These are phyloP conservation scores for Agrochola lychnidis DNA, from an alignment of 2,888 invertebrate species.

Conservation along the genomic window DNA sequence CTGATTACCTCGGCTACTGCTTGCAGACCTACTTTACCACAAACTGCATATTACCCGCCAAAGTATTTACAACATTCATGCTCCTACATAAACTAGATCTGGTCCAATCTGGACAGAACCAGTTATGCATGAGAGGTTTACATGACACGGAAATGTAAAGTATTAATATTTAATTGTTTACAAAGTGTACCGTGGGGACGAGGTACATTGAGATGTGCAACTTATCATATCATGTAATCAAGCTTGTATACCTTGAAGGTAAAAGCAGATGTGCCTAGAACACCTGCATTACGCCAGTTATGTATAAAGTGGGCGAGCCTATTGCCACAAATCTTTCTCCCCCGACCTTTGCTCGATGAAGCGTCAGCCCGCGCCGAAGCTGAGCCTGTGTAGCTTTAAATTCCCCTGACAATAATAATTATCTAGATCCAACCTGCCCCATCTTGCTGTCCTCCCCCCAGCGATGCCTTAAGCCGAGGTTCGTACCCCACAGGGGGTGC, in stretches of 20 bases:
- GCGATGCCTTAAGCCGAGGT: too few relatives aligned
- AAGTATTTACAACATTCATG: conserved; percentile 21
- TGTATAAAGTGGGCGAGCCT: too few relatives aligned
- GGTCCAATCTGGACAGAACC: conserved; percentile 21
- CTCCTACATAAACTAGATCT: conserved; percentile 13
- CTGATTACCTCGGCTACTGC: not conserved
- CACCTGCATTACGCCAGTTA: too few relatives aligned
- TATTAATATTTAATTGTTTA: conserved; percentile 36
- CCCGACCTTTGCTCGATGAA: too few relatives aligned
- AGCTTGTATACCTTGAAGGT: not conserved
- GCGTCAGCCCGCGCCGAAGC: too few relatives aligned
- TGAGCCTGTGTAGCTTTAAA: too few relatives aligned
- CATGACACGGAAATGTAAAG: conserved; percentile 39
- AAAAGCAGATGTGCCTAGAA: too few relatives aligned
- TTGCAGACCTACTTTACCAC: conserved; percentile 14
- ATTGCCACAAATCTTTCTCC: too few relatives aligned
- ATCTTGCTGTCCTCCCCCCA: too few relatives aligned
- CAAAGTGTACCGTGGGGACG: conserved; percentile 36
- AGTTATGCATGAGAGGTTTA: conserved; percentile 26
- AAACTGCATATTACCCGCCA: conserved; percentile 5
- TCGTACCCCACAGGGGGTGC: too few relatives aligned
- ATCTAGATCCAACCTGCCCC: too few relatives aligned
- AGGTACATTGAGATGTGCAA: not conserved
- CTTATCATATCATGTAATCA: not conserved
- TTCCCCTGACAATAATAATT: too few relatives aligned